phyloP scores from a whole-genome alignment of 2,888 invertebrate species.

The Platerodrilus igneus region DNA sequence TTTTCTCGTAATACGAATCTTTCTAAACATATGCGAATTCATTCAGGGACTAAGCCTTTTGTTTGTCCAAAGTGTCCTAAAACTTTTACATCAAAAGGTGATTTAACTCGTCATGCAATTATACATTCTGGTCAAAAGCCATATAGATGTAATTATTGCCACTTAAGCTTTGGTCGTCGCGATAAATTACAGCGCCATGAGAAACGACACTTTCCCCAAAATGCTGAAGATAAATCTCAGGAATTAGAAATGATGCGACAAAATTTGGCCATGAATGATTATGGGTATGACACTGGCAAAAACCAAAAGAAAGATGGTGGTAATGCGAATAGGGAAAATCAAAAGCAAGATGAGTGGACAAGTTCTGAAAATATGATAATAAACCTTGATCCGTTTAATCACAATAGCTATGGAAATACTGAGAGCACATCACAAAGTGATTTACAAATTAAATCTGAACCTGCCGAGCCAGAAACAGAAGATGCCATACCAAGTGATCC shows the following conservation, averaged over 20 bases:
- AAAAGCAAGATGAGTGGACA: slow-evolving; percentile 33
- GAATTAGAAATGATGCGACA: slow-evolving; percentile 41
- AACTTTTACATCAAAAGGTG: slow-evolving; percentile 65
- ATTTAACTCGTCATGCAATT: slow-evolving; percentile 62
- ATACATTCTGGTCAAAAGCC: slow-evolving; percentile 65
- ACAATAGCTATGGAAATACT: slow-evolving; percentile 37
- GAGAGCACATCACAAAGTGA: slow-evolving; percentile 32
- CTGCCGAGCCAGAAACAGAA: slow-evolving; percentile 14
- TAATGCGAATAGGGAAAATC: slow-evolving; percentile 20
- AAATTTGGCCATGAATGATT: slow-evolving; percentile 35
- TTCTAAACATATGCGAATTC: slow-evolving; percentile 69
- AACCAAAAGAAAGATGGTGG: slow-evolving; percentile 14
- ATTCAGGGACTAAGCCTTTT: slow-evolving; percentile 66
- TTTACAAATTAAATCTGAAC: slow-evolving; percentile 12
- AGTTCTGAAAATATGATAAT: slow-evolving; percentile 55
- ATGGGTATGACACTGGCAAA: slow-evolving; percentile 28
- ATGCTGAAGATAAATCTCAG: slow-evolving; percentile 38
- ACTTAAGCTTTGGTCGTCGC: slow-evolving; percentile 61
- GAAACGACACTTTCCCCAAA: slow-evolving; percentile 54
- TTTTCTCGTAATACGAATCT: slow-evolving; percentile 74
- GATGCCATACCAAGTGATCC: slow-evolving; percentile 51
- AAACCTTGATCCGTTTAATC: slow-evolving; percentile 57
- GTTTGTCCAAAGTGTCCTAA: slow-evolving; percentile 69
- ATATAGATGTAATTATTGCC: slow-evolving; percentile 62
- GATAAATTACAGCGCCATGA: slow-evolving; percentile 67